Conservation (phyloP, 2,888 invertebrate genomes). For the Rhorus exstirpatorius region DNA sequence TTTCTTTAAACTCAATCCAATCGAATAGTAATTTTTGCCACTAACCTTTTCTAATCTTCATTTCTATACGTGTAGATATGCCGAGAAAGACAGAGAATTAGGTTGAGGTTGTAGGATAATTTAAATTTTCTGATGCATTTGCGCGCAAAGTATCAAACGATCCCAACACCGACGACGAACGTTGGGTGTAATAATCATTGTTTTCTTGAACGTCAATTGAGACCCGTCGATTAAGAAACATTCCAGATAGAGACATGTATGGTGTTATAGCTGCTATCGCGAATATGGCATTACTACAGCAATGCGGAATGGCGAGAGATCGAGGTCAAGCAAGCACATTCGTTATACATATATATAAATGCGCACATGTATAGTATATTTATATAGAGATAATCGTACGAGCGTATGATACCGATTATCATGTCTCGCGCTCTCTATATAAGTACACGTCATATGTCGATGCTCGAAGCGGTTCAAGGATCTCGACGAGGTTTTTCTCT, state of each 20-base stretch:
- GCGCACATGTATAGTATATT: conserved; percentile 30
- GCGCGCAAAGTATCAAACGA: conserved; percentile 12
- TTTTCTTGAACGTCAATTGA: conserved; percentile 18
- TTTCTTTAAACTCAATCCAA: too few relatives aligned
- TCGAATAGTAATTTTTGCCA: background rate
- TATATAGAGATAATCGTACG: conserved; percentile 62
- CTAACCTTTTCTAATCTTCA: conserved; percentile 10
- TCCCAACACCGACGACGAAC: too few relatives aligned
- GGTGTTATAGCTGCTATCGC: conserved; percentile 3
- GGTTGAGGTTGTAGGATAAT: conserved; percentile 33
- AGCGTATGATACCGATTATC: conserved; percentile 65
- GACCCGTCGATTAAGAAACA: conserved; percentile 44
- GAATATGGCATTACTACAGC: conserved; percentile 38
- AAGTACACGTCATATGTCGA: conserved; percentile 61
- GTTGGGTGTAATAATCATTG: background rate
- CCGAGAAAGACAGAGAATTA: conserved; percentile 17
- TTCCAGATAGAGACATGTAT: background rate
- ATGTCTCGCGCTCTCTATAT: conserved; percentile 57
- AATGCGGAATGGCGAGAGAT: conserved; percentile 61
- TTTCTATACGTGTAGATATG: background rate
- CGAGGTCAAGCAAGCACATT: conserved; percentile 40
- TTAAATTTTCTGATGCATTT: background rate
- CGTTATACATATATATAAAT: conserved; percentile 25
- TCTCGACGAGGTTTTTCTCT: conserved; percentile 50
- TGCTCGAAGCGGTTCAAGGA: conserved; percentile 66